These are phyloP conservation scores for Mus minutoides DNA, from an alignment of 2,797 vertebrate genomes.

Conservation along the genomic window DNA sequence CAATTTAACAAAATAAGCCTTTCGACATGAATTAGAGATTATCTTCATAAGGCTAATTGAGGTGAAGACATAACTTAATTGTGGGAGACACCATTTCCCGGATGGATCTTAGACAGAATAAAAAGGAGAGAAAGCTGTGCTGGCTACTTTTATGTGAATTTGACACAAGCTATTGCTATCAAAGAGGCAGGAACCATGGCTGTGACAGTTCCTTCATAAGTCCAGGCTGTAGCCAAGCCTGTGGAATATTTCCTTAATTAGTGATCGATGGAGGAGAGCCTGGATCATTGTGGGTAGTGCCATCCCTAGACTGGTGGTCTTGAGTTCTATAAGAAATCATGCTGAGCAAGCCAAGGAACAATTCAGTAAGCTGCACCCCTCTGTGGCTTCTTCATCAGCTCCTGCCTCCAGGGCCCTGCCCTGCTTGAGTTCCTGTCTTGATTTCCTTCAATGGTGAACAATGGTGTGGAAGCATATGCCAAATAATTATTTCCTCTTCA, in stretches of 20 bases:
- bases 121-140: background rate
- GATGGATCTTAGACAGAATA: background rate
- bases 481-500: background rate
- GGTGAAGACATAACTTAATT: background rate
- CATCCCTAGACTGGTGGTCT: background rate
- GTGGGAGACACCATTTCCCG: background rate
- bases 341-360: background rate
- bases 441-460: background rate
- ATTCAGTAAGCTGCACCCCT: background rate
- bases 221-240: background rate
- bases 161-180: background rate
- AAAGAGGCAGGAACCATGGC: background rate
- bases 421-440: background rate
- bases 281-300: background rate
- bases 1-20: background rate
- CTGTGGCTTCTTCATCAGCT: background rate
- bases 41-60: background rate
- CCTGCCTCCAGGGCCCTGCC: background rate
- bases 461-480: background rate
- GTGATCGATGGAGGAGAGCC: background rate
- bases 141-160: background rate
- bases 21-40: background rate
- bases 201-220: background rate
- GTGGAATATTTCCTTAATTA: background rate
- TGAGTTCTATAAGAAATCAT: background rate